These are phyloP conservation scores for Drosophila sp. DNA, from an alignment of 1,140 invertebrate genomes.

Conservation along the genomic window DNA sequence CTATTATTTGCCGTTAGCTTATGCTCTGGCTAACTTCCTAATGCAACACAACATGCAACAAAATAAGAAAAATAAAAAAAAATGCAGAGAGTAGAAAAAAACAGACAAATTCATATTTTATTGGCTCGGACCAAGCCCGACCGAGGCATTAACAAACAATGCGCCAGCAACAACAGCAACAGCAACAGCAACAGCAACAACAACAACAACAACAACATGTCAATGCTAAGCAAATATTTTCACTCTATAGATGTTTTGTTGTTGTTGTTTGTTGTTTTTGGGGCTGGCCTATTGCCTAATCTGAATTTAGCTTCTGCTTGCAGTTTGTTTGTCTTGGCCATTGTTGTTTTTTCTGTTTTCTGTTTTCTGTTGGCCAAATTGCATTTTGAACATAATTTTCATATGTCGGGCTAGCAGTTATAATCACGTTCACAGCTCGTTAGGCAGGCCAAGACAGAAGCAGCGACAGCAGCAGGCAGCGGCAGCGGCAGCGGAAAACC, in stretches of 20 bases:
- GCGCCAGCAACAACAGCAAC: conserved; percentile 38
- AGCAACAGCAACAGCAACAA: conserved; percentile 39
- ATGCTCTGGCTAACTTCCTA: conserved; percentile 53
- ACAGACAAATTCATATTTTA: conserved; percentile 80
- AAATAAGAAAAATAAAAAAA: conserved; percentile 13
- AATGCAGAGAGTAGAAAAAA: too few relatives aligned
- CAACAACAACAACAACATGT: conserved; percentile 50
- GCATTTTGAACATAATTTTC: conserved; percentile 81
- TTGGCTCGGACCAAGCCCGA: conserved; percentile 67
- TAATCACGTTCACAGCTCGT: conserved; percentile 82
- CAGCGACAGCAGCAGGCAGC: conserved; percentile 15
- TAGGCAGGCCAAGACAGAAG: conserved; percentile 47
- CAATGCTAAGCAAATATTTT: conserved; percentile 77
- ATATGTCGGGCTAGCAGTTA: conserved; percentile 78
- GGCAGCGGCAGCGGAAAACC: conserved; percentile 40
- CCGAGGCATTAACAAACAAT: conserved; percentile 77
- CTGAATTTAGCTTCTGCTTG: conserved; percentile 60
- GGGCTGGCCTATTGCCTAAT: conserved; percentile 62
- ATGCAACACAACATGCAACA: conserved; percentile 31
- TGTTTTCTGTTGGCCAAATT: conserved; percentile 57
- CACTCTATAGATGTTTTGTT: conserved; percentile 61
- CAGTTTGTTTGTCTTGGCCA: conserved; percentile 50
- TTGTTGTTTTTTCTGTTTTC: conserved; percentile 53
- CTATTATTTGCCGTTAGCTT: conserved; percentile 69
- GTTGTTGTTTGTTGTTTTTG: conserved; percentile 15